Evolutionary conservation across 2,888 invertebrate genomes (phyloP).

Genomic region (Scaptodrosophila latifasciaeformis): DNA sequence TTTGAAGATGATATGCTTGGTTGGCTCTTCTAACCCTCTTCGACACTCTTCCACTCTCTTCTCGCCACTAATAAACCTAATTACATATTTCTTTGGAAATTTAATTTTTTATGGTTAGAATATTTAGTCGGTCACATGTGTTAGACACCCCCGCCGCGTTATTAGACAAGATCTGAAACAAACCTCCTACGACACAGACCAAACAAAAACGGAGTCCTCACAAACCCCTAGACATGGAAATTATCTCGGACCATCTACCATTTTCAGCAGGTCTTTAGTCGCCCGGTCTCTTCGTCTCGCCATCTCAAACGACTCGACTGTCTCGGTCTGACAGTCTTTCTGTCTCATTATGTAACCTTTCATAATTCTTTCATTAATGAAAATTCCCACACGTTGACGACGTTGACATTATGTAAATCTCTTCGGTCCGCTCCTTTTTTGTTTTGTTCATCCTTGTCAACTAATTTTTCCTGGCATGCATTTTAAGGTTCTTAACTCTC

Average conservation of each 20-base stretch:
- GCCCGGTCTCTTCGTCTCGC: slow-evolving; percentile 22
- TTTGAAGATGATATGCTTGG: too few relatives aligned
- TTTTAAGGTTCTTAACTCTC: slow-evolving; percentile 12
- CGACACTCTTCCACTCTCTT: slow-evolving; percentile 10
- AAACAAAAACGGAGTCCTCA: too few relatives aligned
- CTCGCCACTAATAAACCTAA: slow-evolving; percentile 44
- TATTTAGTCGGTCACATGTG: too few relatives aligned
- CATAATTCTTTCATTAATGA: slow-evolving; percentile 66
- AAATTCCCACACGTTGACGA: slow-evolving; percentile 57
- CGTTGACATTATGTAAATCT: slow-evolving; percentile 60
- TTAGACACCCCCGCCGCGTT: too few relatives aligned
- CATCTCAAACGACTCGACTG: slow-evolving; percentile 36
- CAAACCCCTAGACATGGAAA: too few relatives aligned
- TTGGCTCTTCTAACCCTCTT: background rate
- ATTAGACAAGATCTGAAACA: too few relatives aligned
- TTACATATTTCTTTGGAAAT: too few relatives aligned
- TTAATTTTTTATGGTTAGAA: too few relatives aligned
- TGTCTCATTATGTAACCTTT: slow-evolving; percentile 63
- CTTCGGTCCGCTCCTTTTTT: slow-evolving; percentile 27
- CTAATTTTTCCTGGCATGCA: slow-evolving; percentile 58
- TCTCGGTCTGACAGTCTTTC: slow-evolving; percentile 1
- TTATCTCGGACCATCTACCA: too few relatives aligned
- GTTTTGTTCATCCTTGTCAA: slow-evolving; percentile 59
- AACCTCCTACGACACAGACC: too few relatives aligned
- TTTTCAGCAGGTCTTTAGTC: too few relatives aligned